Evolutionary conservation across 1,140 invertebrate genomes (phyloP).

Genomic region (Laodelphax striatellus): DNA sequence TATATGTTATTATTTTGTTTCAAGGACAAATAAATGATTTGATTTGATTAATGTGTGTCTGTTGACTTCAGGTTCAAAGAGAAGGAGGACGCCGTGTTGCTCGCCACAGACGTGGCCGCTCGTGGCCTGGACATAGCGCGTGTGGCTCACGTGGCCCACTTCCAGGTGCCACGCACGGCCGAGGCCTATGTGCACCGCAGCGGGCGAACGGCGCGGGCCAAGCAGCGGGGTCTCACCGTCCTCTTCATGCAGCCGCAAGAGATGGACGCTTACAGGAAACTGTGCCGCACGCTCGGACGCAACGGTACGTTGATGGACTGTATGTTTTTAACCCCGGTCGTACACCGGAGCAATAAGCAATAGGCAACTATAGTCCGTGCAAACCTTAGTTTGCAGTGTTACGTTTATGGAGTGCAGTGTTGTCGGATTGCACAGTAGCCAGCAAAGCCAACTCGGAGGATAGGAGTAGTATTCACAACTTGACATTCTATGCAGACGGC

Average conservation of each 20-base stretch:
- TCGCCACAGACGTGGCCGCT: conserved; percentile 96
- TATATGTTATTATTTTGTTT: no score
- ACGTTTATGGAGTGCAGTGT: no score
- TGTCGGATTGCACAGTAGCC: no score
- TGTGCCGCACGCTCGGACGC: conserved; percentile 71
- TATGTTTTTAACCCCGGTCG: no score
- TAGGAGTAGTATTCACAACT: no score
- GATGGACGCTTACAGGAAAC: conserved; percentile 61
- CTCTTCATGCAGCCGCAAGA: conserved; percentile 86
- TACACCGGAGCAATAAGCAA: no score
- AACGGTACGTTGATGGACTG: conserved; percentile 39
- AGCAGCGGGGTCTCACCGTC: conserved; percentile 79
- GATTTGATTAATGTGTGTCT: no score
- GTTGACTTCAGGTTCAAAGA: conserved; percentile 62
- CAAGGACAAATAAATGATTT: no score
- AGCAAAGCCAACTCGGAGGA: no score
- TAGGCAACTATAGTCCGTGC: no score
- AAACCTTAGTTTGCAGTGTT: no score
- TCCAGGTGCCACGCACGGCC: conserved; percentile 89
- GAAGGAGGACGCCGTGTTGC: conserved; percentile 59
- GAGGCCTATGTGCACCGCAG: conserved; percentile 96
- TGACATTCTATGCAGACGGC: no score
- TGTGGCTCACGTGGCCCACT: conserved; percentile 93
- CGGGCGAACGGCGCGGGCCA: conserved; percentile 86
- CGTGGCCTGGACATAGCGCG: conserved; percentile 90